phyloP scores from a whole-genome alignment of 2,113 vertebrate genomes.

The Himantopus leucocephalus region DNA sequence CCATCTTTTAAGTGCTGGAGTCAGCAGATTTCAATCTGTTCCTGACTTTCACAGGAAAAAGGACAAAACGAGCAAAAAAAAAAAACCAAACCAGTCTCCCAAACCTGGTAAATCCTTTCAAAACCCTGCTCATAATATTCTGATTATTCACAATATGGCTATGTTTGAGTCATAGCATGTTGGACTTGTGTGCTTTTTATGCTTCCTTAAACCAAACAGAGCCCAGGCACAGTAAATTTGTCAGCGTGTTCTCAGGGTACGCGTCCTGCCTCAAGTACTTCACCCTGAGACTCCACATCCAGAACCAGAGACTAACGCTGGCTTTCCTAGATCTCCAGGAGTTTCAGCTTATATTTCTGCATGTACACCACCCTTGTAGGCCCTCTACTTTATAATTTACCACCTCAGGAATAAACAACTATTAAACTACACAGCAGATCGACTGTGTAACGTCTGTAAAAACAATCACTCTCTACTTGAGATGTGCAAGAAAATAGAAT shows the following conservation, averaged over 20 bases:
- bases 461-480: background rate
- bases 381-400: background rate
- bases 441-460: background rate
- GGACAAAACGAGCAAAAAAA: background rate
- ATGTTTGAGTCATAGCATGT: background rate
- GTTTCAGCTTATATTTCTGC: background rate
- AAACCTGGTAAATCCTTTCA: background rate
- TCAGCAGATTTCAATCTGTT: constrained; percentile 24
- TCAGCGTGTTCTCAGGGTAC: background rate
- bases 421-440: background rate
- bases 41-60: background rate
- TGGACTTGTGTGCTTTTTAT: background rate
- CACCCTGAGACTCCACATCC: background rate
- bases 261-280: background rate
- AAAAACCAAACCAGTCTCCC: background rate
- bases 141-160: background rate
- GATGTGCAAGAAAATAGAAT: background rate
- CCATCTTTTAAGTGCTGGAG: background rate
- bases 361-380: background rate
- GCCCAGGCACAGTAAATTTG: background rate
- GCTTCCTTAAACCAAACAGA: background rate
- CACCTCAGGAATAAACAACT: background rate
- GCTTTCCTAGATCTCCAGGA: background rate
- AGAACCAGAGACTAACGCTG: background rate
- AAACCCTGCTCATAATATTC: background rate